phyloP scores from a whole-genome alignment of 2,888 invertebrate species.

The Hyppa rectilinea region DNA sequence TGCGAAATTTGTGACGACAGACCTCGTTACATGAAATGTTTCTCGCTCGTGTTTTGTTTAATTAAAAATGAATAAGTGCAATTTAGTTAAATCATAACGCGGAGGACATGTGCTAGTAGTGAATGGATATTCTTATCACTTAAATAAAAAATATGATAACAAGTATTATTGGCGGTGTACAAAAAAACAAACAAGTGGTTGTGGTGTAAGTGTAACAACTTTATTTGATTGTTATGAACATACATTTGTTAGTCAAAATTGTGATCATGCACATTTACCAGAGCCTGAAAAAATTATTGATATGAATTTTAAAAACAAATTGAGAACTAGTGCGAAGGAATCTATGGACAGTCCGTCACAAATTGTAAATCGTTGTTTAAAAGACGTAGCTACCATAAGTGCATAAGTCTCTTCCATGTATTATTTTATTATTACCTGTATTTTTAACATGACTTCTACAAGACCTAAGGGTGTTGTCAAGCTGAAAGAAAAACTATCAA shows the following conservation, averaged over 20 bases:
- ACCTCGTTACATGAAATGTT: constrained; percentile 28
- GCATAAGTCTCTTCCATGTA: too few species aligned
- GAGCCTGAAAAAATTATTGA: constrained; percentile 31
- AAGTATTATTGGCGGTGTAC: too few species aligned
- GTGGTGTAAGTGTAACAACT: constrained; percentile 10
- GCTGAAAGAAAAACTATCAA: too few species aligned
- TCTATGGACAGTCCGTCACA: constrained; percentile 35
- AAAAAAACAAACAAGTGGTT: too few species aligned
- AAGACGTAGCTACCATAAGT: constrained; percentile 34
- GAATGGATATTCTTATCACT: constrained; percentile 34
- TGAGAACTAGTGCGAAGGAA: constrained; percentile 26
- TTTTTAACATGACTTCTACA: too few species aligned
- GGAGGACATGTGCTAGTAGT: constrained; percentile 33
- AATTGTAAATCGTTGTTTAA: constrained; percentile 38
- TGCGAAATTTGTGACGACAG: constrained; percentile 33
- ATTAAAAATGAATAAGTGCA: constrained; percentile 35
- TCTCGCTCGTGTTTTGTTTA: constrained; percentile 29
- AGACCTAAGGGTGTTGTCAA: too few species aligned
- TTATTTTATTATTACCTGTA: too few species aligned
- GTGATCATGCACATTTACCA: constrained; percentile 24
- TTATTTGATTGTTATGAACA: constrained; percentile 8
- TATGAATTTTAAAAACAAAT: constrained; percentile 36
- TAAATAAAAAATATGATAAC: too few species aligned
- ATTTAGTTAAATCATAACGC: constrained; percentile 34
- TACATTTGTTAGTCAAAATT: constrained; percentile 17